A percentile compares a stretch with the other conserved stretches of the same genome.
phyloP scores from a whole-genome alignment of 2,797 vertebrate genomes.

The Parauchenoglanis ngamensis region DNA sequence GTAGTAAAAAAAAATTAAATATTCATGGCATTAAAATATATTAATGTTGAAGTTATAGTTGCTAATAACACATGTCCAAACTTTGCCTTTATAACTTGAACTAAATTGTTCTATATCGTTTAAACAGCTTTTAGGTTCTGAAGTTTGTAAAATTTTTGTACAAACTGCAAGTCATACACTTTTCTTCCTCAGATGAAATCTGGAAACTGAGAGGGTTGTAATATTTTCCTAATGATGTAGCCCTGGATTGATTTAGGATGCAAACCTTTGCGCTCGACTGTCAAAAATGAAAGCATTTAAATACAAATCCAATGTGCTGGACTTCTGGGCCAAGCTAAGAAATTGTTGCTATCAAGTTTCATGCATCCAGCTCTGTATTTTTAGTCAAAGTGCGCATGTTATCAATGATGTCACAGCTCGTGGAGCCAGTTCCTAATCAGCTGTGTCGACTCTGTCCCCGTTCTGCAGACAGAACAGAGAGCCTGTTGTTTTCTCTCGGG shows the following conservation, averaged over 20 bases:
- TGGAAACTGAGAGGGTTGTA: neutral
- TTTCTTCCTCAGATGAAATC: neutral
- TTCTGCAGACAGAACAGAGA: slow-evolving; percentile 48
- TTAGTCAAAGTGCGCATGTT: neutral
- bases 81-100: neutral
- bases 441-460: slow-evolving; percentile 34
- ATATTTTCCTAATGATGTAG: slow-evolving; percentile 7
- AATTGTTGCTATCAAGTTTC: neutral
- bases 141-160: neutral
- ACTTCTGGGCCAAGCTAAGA: neutral
- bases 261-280: neutral
- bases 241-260: neutral
- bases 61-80: neutral
- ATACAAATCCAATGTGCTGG: neutral
- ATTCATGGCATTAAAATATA: neutral
- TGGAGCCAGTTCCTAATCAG: slow-evolving; percentile 27
- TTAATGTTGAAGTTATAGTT: neutral
- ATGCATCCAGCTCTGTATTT: neutral
- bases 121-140: neutral
- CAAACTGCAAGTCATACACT: too few species aligned
- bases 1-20: neutral
- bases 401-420: slow-evolving; percentile 1
- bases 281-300: neutral
- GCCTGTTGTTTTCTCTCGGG: slow-evolving; percentile 40
- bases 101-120: neutral